phyloP scores from a whole-genome alignment of 2,797 vertebrate species.

The Austrolebias charrua region DNA sequence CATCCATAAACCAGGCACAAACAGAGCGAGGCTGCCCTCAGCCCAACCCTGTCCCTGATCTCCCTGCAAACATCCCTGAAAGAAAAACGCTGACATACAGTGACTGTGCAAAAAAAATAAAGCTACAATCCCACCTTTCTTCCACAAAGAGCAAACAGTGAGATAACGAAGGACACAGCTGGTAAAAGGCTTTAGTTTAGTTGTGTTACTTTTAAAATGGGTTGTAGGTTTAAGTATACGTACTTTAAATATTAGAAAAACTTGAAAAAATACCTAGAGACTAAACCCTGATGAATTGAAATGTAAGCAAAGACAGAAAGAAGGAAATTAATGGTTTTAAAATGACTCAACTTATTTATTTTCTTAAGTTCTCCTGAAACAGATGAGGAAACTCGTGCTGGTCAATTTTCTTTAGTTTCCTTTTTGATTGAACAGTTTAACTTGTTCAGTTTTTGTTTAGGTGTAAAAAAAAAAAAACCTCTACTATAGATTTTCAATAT shows the following conservation, averaged over 20 bases:
- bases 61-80: constrained; percentile 33
- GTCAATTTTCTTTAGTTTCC: constrained; percentile 4
- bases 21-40: constrained; percentile 13
- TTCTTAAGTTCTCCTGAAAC: constrained; percentile 21
- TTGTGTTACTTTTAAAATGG: not conserved
- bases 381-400: constrained; percentile 23
- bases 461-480: not conserved
- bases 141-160: constrained; percentile 27
- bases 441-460: not conserved
- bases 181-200: not conserved
- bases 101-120: constrained; percentile 70
- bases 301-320: not conserved
- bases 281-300: no score
- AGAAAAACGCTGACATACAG: constrained; percentile 70
- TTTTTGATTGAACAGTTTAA: not conserved
- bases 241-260: not conserved
- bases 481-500: no score
- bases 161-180: constrained; percentile 10
- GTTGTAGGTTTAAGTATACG: not conserved
- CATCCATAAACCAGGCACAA: not conserved
- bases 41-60: constrained; percentile 17
- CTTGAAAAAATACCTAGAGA: no score
- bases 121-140: constrained; percentile 7
- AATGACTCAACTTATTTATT: constrained; percentile 6
- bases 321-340: not conserved